Evolutionary conservation across 2,113 vertebrate genomes (phyloP).

Genomic region (Vulpes lagopus): DNA sequence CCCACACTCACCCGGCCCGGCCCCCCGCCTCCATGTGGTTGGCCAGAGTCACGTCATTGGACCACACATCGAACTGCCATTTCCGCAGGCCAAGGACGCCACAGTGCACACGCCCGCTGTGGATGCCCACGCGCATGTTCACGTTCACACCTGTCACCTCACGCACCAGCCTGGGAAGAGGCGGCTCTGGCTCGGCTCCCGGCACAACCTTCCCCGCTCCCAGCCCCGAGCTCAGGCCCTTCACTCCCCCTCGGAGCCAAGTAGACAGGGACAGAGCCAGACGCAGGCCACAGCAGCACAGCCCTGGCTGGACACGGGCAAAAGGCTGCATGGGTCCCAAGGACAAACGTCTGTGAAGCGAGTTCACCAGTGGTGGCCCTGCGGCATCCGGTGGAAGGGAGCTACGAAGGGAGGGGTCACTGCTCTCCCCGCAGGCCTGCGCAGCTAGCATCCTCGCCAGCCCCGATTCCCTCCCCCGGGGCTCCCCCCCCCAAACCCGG

Average conservation of each 20-base stretch:
- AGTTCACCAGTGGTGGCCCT: not conserved
- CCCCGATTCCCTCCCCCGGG: not conserved
- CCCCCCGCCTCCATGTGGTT: slow-evolving; percentile 98
- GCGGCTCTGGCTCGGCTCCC: not conserved
- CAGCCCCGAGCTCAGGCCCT: not conserved
- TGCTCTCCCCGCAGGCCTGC: not conserved
- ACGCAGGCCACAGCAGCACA: not conserved
- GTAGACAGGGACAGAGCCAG: not conserved
- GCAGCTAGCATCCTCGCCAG: not conserved
- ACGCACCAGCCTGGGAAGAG: slow-evolving; percentile 91
- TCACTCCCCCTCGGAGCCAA: not conserved
- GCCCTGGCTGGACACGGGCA: not conserved
- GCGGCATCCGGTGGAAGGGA: not conserved
- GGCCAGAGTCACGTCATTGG: slow-evolving; percentile 96
- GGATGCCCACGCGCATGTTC: slow-evolving; percentile 99
- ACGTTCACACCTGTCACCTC: slow-evolving; percentile 98
- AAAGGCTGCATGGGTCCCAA: not conserved
- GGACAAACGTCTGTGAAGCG: not conserved
- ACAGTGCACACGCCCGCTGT: slow-evolving; percentile 97
- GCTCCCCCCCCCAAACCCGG: not conserved
- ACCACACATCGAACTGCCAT: slow-evolving; percentile 99
- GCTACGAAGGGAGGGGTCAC: not conserved
- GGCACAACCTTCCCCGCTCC: not conserved
- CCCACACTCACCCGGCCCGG: slow-evolving; percentile 93
- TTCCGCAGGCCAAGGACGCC: slow-evolving; percentile 97